Conservation (phyloP, 30 jellyfish, hydroid and myxozoan species). For the Aurelia sp. region DNA sequence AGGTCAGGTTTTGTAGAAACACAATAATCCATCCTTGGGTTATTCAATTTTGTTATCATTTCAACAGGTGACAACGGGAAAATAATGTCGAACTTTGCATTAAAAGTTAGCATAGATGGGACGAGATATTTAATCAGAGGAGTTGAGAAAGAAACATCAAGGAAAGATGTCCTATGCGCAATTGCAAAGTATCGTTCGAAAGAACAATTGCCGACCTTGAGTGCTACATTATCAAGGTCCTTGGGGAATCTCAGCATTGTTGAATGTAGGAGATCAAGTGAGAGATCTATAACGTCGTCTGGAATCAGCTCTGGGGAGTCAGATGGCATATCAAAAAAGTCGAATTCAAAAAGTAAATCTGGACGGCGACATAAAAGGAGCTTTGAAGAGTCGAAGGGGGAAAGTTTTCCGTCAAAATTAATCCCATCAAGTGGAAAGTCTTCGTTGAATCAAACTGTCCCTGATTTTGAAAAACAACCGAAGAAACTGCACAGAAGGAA, state of each 20-base stretch:
- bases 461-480: background rate
- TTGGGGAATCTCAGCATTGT: constrained; percentile 20
- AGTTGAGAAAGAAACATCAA: constrained; percentile 54
- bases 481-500: background rate
- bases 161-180: constrained; percentile 66
- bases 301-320: background rate
- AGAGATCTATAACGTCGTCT: background rate
- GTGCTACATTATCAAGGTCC: constrained; percentile 29
- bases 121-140: constrained; percentile 55
- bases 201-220: constrained; percentile 3
- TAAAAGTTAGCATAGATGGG: constrained; percentile 58
- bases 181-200: constrained; percentile 36
- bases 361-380: background rate
- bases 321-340: background rate
- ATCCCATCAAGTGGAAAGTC: background rate
- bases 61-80: background rate
- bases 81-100: constrained; percentile 35
- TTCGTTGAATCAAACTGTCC: background rate
- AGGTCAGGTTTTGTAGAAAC: too few relatives aligned
- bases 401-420: background rate
- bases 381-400: background rate
- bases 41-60: background rate
- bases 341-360: background rate
- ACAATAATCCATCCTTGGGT: background rate
- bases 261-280: constrained; percentile 14